A percentile compares a stretch with the other conserved stretches of the same genome.
Evolutionary conservation across 2,797 vertebrate species (phyloP).

Genomic region (Rhabdophis nuchalis): DNA sequence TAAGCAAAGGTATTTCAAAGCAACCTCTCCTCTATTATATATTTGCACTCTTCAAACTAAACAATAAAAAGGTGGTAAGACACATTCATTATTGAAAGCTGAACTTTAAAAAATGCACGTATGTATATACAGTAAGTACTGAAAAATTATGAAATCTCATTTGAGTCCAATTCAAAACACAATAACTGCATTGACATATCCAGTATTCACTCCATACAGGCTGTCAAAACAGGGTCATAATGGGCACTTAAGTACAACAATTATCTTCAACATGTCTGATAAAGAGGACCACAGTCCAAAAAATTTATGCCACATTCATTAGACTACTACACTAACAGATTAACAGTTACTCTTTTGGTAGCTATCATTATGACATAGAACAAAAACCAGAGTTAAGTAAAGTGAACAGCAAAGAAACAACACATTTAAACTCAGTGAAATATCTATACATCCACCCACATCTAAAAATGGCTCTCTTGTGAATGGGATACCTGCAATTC

Average conservation of each 20-base stretch:
- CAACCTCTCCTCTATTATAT: not conserved
- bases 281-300: not conserved
- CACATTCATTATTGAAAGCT: not conserved
- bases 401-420: not conserved
- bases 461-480: not conserved
- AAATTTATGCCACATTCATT: not conserved
- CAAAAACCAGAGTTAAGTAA: not conserved
- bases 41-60: not conserved
- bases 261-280: not conserved
- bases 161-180: not conserved
- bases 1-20: not conserved
- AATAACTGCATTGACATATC: not conserved
- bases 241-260: not conserved
- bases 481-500: not conserved
- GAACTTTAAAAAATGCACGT: not conserved
- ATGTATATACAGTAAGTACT: not conserved
- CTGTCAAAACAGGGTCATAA: not conserved
- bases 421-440: not conserved
- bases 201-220: not conserved
- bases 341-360: not conserved
- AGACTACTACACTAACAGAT: not conserved
- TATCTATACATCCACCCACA: not conserved
- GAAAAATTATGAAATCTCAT: not conserved
- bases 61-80: not conserved
- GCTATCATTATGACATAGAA: not conserved